phyloP scores from a whole-genome alignment of 2,113 vertebrate species.

The Tringa solitaria region DNA sequence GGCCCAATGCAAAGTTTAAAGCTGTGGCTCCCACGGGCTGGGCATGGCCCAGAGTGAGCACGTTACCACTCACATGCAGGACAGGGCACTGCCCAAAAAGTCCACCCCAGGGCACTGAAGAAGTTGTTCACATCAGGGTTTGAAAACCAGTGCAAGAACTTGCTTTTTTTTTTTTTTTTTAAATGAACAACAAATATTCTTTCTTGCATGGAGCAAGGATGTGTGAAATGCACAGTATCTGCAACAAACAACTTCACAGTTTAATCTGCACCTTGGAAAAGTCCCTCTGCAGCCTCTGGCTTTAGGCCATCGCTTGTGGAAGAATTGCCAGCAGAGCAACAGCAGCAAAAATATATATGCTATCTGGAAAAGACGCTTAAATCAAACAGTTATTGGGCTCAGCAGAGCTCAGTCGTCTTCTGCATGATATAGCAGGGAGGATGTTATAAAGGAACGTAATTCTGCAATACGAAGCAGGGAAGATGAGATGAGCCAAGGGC shows the following conservation, averaged over 20 bases:
- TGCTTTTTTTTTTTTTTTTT: no score
- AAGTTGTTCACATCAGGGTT: not conserved
- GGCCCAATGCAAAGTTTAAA: not conserved
- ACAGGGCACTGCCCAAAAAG: not conserved
- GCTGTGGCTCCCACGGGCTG: not conserved
- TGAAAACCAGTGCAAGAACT: fast-evolving
- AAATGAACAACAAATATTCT: not conserved
- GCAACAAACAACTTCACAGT: not conserved
- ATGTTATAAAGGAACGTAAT: not conserved
- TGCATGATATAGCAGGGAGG: not conserved
- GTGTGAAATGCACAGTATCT: not conserved
- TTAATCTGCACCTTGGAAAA: not conserved
- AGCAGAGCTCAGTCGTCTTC: not conserved
- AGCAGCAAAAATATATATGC: not conserved
- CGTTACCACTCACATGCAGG: fast-evolving
- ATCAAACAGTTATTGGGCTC: not conserved
- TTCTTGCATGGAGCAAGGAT: fast-evolving
- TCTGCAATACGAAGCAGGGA: not conserved
- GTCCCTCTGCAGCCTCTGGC: not conserved
- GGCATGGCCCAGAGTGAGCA: no score
- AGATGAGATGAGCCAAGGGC: not conserved
- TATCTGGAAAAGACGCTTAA: not conserved
- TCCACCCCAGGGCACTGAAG: not conserved
- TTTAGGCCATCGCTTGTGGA: not conserved
- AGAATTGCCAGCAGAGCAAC: not conserved